A percentile compares a stretch with the other conserved stretches of the same genome.
Conservation (phyloP, 2,888 invertebrate genomes). For the Drosophila borealis region DNA sequence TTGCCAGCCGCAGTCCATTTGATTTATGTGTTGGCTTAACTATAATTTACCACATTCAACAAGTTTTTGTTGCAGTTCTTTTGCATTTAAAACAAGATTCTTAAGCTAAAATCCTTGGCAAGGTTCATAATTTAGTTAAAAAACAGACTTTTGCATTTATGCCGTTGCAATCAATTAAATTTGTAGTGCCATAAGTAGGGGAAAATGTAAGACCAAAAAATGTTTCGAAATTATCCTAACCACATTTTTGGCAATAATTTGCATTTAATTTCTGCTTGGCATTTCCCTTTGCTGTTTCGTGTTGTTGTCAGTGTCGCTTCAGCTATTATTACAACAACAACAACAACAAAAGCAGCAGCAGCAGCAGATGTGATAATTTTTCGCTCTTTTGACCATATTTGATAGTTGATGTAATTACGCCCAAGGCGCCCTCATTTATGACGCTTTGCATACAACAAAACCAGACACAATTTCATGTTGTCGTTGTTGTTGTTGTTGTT, state of each 20-base stretch:
- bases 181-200: not conserved
- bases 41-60: slow-evolving; percentile 42
- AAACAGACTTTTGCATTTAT: too few relatives aligned
- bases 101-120: too few relatives aligned
- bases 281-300: slow-evolving; percentile 29
- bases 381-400: slow-evolving; percentile 74
- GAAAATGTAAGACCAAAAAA: slow-evolving; percentile 22
- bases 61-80: slow-evolving; percentile 40
- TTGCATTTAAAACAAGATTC: slow-evolving; percentile 1
- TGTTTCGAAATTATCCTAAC: slow-evolving; percentile 41
- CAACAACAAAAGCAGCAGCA: not conserved
- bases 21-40: slow-evolving; percentile 55
- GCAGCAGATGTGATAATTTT: slow-evolving; percentile 64
- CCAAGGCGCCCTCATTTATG: slow-evolving; percentile 75
- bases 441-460: slow-evolving; percentile 68
- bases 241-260: slow-evolving; percentile 45
- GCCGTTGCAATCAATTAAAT: too few relatives aligned
- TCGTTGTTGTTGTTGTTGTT: slow-evolving; percentile 28
- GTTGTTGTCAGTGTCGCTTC: slow-evolving; percentile 15
- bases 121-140: too few relatives aligned
- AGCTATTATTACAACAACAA: slow-evolving; percentile 44
- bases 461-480: slow-evolving; percentile 18
- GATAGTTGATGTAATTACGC: slow-evolving; percentile 72
- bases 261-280: slow-evolving; percentile 47
- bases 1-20: slow-evolving; percentile 28